These are phyloP conservation scores for Acanthaster planci DNA, from an alignment of 35 echinoderm and acorn worm species.

Conservation along the genomic window DNA sequence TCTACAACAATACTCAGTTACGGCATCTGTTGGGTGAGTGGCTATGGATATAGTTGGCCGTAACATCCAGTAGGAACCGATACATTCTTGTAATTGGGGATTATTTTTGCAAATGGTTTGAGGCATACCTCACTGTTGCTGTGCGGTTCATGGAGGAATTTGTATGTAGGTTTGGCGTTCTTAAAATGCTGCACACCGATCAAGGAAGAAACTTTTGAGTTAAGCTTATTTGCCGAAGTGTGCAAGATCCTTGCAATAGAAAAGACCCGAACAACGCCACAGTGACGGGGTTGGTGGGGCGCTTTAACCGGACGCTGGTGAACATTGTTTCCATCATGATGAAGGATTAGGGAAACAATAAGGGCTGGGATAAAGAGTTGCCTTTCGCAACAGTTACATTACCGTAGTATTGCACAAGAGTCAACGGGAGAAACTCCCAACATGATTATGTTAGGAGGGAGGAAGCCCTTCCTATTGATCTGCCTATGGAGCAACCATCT, in stretches of 20 bases:
- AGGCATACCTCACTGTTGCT: conserved; percentile 65
- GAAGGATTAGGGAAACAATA: not conserved
- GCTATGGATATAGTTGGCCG: conserved; percentile 75
- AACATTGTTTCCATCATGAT: conserved; percentile 14
- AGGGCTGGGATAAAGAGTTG: conserved; percentile 27
- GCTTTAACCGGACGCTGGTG: not conserved
- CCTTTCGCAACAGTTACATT: conserved; percentile 46
- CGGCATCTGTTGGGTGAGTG: conserved; percentile 68
- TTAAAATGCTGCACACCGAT: conserved; percentile 42
- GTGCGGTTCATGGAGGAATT: conserved; percentile 48
- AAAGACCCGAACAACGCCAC: conserved; percentile 38
- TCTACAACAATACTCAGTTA: conserved; percentile 45
- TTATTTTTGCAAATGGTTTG: conserved; percentile 73
- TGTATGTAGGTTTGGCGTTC: conserved; percentile 54
- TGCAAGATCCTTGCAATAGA: conserved; percentile 44
- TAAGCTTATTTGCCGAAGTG: conserved; percentile 30
- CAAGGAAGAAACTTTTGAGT: conserved; percentile 69
- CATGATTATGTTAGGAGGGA: conserved; percentile 13
- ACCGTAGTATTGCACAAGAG: no score
- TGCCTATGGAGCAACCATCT: conserved; percentile 13
- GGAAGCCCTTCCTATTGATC: not conserved
- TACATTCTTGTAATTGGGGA: conserved; percentile 69
- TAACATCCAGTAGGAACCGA: conserved; percentile 64
- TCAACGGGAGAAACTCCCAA: conserved; percentile 11
- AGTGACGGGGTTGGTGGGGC: conserved; percentile 23